These are phyloP conservation scores for Drosophila subsilvestris DNA, from an alignment of 2,888 invertebrate genomes.

Conservation along the genomic window DNA sequence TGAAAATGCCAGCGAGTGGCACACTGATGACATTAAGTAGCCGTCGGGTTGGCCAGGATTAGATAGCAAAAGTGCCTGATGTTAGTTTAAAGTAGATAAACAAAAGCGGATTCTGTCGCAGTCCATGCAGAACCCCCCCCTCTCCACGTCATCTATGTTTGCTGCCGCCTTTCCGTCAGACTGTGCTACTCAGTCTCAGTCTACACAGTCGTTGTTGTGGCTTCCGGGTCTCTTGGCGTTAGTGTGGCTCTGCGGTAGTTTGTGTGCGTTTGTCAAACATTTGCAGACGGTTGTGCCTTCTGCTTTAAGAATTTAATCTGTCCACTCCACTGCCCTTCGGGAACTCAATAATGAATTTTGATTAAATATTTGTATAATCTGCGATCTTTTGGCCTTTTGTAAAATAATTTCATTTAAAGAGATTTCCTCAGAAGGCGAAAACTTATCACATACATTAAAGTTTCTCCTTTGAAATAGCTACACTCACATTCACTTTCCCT, in stretches of 20 bases:
- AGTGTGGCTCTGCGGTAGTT: conserved; percentile 15
- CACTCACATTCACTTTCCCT: background rate
- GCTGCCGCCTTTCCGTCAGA: conserved; percentile 13
- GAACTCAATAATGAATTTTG: background rate
- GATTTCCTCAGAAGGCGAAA: background rate
- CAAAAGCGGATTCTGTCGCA: conserved; percentile 62
- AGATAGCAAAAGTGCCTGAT: conserved; percentile 77
- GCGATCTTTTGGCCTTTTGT: conserved; percentile 24
- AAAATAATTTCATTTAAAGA: background rate
- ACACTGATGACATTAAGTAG: conserved; percentile 77
- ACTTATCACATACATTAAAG: background rate
- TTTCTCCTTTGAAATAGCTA: background rate
- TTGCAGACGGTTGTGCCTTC: conserved; percentile 20
- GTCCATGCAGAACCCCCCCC: background rate
- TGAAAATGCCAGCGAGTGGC: conserved; percentile 71
- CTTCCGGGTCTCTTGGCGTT: conserved; percentile 4
- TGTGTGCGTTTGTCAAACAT: conserved; percentile 22
- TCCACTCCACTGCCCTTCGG: background rate
- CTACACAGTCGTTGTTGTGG: conserved; percentile 31
- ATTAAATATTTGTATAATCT: conserved; percentile 5
- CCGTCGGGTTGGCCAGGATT: conserved; percentile 76
- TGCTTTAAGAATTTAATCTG: conserved; percentile 41
- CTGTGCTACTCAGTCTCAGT: conserved; percentile 5
- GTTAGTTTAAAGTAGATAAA: conserved; percentile 81
- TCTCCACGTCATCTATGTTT: background rate